A percentile compares a stretch with the other conserved stretches of the same genome.
Conservation (phyloP, 2,797 vertebrate species). For the Hipposideros larvatus region DNA sequence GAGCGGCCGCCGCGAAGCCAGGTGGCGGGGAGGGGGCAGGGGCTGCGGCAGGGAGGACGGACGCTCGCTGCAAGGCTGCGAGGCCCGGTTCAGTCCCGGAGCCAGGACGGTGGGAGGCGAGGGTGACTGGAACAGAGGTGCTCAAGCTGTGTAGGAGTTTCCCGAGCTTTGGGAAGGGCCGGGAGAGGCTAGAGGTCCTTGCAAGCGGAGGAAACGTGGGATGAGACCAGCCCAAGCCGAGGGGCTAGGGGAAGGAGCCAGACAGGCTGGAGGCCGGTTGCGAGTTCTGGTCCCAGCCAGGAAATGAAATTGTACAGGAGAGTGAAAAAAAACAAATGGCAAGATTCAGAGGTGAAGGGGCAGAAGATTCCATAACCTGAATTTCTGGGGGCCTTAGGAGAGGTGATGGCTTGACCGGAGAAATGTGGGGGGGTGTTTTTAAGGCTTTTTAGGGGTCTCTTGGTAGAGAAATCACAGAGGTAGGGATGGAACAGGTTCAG, state of each 20-base stretch:
- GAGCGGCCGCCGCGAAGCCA: conserved; percentile 35
- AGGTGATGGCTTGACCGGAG: neutral
- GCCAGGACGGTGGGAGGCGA: neutral
- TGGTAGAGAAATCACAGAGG: neutral
- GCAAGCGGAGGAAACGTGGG: conserved; percentile 61
- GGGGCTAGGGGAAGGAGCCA: conserved; percentile 48
- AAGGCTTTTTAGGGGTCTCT: neutral
- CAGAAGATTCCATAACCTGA: neutral
- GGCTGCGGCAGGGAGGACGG: neutral
- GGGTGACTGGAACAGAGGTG: neutral
- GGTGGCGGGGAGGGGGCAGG: conserved; percentile 59
- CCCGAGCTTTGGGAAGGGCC: neutral
- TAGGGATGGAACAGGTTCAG: neutral
- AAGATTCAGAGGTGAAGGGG: neutral
- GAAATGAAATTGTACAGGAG: conserved; percentile 15
- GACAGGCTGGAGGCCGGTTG: neutral
- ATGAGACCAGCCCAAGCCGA: conserved; percentile 6
- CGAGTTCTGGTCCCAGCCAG: conserved; percentile 26
- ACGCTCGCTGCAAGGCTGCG: neutral
- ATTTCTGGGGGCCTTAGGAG: neutral
- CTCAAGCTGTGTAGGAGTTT: conserved; percentile 17
- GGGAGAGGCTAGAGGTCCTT: conserved; percentile 55
- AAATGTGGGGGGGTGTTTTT: neutral
- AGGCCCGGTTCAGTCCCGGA: neutral
- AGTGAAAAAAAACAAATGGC: neutral